A percentile compares a stretch with the other conserved stretches of the same genome.
These are phyloP conservation scores for Coelogynopora nodosa DNA, from an alignment of 2,888 invertebrate genomes.

Conservation along the genomic window DNA sequence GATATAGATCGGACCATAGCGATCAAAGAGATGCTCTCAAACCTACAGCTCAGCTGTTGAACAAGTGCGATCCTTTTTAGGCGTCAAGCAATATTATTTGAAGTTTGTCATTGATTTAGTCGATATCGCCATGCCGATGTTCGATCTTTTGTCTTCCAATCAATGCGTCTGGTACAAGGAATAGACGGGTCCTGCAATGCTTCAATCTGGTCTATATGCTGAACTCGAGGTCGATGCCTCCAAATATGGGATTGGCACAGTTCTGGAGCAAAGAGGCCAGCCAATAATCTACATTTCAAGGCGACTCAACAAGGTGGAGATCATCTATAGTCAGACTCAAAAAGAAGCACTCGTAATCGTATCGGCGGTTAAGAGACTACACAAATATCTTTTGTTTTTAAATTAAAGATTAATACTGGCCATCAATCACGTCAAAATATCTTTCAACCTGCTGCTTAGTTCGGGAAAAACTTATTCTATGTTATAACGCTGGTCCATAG, in stretches of 20 bases:
- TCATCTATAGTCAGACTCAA: background rate
- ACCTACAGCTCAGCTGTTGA: background rate
- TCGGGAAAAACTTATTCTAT: background rate
- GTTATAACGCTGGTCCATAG: no score
- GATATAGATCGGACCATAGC: background rate
- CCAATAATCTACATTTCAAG: background rate
- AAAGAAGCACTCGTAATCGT: background rate
- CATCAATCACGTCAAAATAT: background rate
- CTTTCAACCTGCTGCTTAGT: background rate
- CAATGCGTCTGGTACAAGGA: background rate
- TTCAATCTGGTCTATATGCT: no score
- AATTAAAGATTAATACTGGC: background rate
- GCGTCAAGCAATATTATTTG: background rate
- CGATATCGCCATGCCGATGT: background rate
- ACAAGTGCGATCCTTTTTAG: background rate
- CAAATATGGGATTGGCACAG: background rate
- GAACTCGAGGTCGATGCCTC: background rate
- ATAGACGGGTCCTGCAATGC: background rate
- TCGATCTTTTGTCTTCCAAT: background rate
- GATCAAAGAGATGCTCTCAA: background rate
- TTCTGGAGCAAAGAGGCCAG: background rate
- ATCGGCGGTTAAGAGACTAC: background rate
- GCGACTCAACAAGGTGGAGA: background rate
- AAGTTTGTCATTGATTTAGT: background rate
- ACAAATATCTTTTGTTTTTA: background rate